Percentiles rank a stretch among this genome's conserved stretches.
Evolutionary conservation across 1,140 invertebrate species (phyloP).

Genomic region (Pomacea maculata): DNA sequence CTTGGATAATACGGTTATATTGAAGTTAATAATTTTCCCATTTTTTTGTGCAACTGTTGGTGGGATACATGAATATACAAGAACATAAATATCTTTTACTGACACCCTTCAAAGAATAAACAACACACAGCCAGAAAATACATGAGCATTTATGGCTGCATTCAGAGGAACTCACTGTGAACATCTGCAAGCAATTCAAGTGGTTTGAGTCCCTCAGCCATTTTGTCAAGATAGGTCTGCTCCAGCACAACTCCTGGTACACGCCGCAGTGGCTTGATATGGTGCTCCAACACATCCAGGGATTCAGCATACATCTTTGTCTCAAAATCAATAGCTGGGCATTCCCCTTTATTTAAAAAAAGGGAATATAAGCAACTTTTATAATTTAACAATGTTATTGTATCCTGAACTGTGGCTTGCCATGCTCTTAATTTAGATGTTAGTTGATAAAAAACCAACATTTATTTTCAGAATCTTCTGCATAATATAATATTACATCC

Average conservation of each 20-base stretch:
- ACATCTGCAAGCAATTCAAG: constrained; percentile 47
- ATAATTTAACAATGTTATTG: background rate
- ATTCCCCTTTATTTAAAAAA: constrained; percentile 46
- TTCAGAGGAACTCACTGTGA: constrained; percentile 37
- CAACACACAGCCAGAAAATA: background rate
- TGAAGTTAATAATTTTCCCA: too few relatives aligned
- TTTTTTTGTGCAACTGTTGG: too few relatives aligned
- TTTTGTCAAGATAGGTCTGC: constrained; percentile 63
- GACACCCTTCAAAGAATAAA: background rate
- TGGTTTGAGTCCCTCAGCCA: constrained; percentile 62
- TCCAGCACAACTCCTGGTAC: constrained; percentile 63
- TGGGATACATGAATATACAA: background rate
- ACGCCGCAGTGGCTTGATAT: constrained; percentile 56
- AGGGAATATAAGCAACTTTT: background rate
- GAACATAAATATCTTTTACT: background rate
- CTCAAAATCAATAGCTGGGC: constrained; percentile 63
- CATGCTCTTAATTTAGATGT: too few relatives aligned
- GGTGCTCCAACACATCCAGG: constrained; percentile 61
- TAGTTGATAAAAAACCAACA: too few relatives aligned
- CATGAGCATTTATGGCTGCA: too few relatives aligned
- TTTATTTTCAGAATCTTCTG: background rate
- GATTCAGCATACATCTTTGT: constrained; percentile 61
- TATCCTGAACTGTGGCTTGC: background rate
- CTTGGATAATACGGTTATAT: too few relatives aligned
- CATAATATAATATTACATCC: too few relatives aligned